Evolutionary conservation across 37 sponge, comb jelly and placozoan genomes (phyloP), one percentile per base, ranked within the genome.

Genomic region (Beroe ovata): DNA sequence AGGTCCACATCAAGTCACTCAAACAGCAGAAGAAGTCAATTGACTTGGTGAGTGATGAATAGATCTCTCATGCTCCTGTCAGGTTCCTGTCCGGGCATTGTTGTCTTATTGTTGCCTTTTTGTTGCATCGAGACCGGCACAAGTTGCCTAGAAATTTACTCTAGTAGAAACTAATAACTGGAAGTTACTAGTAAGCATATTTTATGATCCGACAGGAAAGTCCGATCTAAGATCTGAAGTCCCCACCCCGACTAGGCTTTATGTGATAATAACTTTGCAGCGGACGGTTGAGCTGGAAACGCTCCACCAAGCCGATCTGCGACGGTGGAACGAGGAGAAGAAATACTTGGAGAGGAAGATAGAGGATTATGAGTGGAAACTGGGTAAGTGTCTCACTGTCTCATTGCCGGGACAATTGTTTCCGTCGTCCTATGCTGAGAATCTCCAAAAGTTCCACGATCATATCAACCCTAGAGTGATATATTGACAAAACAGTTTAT

Each of bases 341-440:
- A 77, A 77, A 26, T n/a, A 39, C 1, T 25, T 77, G 22, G 84
- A 77, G 28, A 77, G 84, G 33, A 11, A 54, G 33, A 40, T 77
- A 8, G 84, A 77, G 54, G 84, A 77, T 25, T 77, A 32, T 25
- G 84, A 77, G 33, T 77, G 84, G 84, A 77, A 77, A 77, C 35
- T 77, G 33, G 84, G 84, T 77, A 41, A 40, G 54, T 25, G 16
- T 1, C n/a, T n/a, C n/a, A n/a, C n/a, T n/a, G n/a, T n/a, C n/a
- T n/a, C n/a, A n/a, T n/a, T n/a, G n/a, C n/a, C n/a, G n/a, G n/a
- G n/a, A n/a, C n/a, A n/a, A n/a, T n/a, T n/a, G n/a, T n/a, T n/a
- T n/a, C n/a, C n/a, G n/a, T n/a, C n/a, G n/a, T n/a, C n/a, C n/a
- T n/a, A n/a, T n/a, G n/a, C n/a, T n/a, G n/a, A n/a, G n/a, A n/a